A percentile compares a stretch with the other conserved stretches of the same genome.
phyloP scores from a whole-genome alignment of 2,888 invertebrate species.

The Lymantria dispar region DNA sequence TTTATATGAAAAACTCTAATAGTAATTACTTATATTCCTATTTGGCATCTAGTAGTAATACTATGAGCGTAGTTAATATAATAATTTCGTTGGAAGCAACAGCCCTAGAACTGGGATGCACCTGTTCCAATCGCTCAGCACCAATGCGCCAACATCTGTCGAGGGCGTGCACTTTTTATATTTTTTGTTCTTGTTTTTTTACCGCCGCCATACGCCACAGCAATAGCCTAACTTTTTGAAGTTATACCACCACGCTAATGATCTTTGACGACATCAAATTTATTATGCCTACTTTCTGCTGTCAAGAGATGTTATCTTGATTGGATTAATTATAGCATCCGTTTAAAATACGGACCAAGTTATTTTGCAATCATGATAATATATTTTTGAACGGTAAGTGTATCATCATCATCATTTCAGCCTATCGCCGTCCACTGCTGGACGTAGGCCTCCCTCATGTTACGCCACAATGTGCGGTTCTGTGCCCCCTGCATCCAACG shows the following conservation, averaged over 20 bases:
- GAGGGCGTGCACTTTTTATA: conserved; percentile 59
- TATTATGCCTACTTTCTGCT: conserved; percentile 15
- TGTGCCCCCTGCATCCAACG: too few relatives aligned
- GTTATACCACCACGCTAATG: conserved; percentile 34
- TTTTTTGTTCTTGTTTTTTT: conserved; percentile 43
- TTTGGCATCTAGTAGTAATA: too few relatives aligned
- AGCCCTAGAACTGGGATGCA: conserved; percentile 66
- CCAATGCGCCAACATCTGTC: conserved; percentile 70
- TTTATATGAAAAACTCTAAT: too few relatives aligned
- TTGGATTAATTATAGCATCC: conserved; percentile 28
- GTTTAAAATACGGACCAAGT: conserved; percentile 5
- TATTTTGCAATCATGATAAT: not conserved
- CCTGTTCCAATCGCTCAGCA: conserved; percentile 71
- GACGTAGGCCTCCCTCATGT: too few relatives aligned
- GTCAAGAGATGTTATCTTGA: conserved; percentile 18
- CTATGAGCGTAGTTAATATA: not conserved
- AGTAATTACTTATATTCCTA: too few relatives aligned
- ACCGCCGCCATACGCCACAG: conserved; percentile 48
- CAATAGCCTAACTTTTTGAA: conserved; percentile 41
- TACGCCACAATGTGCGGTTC: too few relatives aligned
- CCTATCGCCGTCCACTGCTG: too few relatives aligned
- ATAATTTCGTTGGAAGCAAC: conserved; percentile 7
- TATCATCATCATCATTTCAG: too few relatives aligned
- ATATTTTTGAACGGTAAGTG: not conserved
- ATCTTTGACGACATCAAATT: conserved; percentile 22